Base-by-base conservation (phyloP, 2,888 invertebrate genomes). In the Zootermopsis nevadensis region DNA sequence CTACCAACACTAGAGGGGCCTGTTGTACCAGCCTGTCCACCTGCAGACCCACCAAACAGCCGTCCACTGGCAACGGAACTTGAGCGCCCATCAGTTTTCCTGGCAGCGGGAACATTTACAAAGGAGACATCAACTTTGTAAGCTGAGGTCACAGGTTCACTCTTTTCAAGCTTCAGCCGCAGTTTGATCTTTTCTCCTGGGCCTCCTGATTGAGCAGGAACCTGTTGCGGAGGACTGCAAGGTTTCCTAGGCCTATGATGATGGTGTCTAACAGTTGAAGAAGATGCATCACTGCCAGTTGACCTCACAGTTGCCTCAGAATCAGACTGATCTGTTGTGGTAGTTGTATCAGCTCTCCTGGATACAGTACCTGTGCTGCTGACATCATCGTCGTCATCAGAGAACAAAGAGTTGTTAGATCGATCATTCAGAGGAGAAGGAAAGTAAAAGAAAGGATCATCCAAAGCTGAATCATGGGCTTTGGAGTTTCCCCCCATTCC, bases 51-150 rank as follows among this genome's bases (percentile, higher is more conserved):
- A 15, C 82, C 82, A 79, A 84, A 84, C 60, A 84, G 38, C 30
- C 84, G 69, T 31, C 74, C 79, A 84, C 84, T 80, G 27, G 79
- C 30, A 12, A 74, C 33, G 22, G 77, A 66, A 42, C 82, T 79
- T 33, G 79, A 55, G 30, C 80, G 69, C 33, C 85, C 83, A 74
- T 86, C 86, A 27, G 83, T 85, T 83, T 86, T 86, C 53, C 86
- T 76, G 38, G 85, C 80, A 53, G 85, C 77, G 35, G 86, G 92
- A 77, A 92, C 91, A 87, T 93, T 93, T 8, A 94, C 93, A 88
- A 94, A 95, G 86, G 94, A 94, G 42, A 95, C 93, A 87, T 95
- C 95, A 35, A 95, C 95, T 89, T 96, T 96, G 88, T 96, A 96
- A 0, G 95, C 94, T 0, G 94, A 92, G 86, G 93, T 93, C 0